phyloP scores from a whole-genome alignment of 64 coral and sea anemone species.

The Stichodactyla mertensii region DNA sequence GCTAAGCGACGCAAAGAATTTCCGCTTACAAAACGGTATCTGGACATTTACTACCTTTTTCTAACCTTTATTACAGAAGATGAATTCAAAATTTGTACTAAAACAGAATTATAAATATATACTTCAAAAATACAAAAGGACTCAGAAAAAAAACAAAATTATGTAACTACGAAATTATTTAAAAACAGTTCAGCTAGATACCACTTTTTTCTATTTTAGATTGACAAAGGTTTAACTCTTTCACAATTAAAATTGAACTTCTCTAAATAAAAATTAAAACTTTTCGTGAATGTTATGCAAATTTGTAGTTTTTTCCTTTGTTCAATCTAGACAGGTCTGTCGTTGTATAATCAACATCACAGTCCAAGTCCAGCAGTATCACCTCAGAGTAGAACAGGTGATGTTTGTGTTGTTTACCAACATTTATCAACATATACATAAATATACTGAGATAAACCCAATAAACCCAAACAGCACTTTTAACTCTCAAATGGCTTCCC shows the following conservation, averaged over 20 bases:
- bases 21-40: background rate
- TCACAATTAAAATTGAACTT: too few species aligned
- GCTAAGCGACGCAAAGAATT: background rate
- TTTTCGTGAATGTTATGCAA: background rate
- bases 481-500: background rate
- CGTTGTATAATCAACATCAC: conserved; percentile 25
- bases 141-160: too few species aligned
- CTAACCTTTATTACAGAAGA: too few species aligned
- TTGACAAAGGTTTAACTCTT: too few species aligned
- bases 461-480: too few species aligned
- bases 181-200: too few species aligned
- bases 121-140: too few species aligned
- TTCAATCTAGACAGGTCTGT: conserved; percentile 36
- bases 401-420: background rate
- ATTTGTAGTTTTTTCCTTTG: background rate
- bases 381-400: background rate
- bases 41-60: background rate
- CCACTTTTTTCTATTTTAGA: too few species aligned
- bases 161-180: too few species aligned
- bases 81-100: too few species aligned
- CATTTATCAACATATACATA: background rate
- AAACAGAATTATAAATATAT: too few species aligned
- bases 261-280: background rate
- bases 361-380: background rate
- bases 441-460: background rate